Conservation (phyloP, 2,888 invertebrate genomes). For the Shargacucullia verbasci region DNA sequence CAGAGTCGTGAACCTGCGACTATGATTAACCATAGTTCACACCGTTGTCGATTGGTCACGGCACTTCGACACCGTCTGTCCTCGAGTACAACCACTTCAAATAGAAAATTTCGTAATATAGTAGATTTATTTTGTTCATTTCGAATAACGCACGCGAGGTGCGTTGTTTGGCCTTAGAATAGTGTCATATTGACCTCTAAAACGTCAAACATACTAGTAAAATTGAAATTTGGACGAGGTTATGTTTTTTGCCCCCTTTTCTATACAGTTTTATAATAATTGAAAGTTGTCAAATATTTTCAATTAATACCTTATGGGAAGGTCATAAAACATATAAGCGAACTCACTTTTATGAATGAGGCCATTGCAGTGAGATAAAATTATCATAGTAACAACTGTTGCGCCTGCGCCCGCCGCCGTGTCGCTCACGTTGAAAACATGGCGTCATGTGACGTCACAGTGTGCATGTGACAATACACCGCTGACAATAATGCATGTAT, state of each 20-base stretch:
- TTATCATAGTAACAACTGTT: slow-evolving; percentile 45
- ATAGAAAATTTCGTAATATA: slow-evolving; percentile 36
- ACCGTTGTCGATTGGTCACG: slow-evolving; percentile 31
- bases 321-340: background rate
- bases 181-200: slow-evolving; percentile 30
- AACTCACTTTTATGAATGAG: slow-evolving; percentile 19
- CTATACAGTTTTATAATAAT: background rate
- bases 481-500: slow-evolving; percentile 48
- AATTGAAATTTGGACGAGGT: slow-evolving; percentile 26
- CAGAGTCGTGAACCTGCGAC: background rate
- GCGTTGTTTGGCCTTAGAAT: slow-evolving; percentile 12
- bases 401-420: background rate
- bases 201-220: slow-evolving; percentile 3
- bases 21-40: slow-evolving; percentile 9
- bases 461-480: slow-evolving; percentile 24
- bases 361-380: slow-evolving; percentile 8
- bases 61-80: slow-evolving; percentile 20
- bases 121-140: slow-evolving; percentile 32
- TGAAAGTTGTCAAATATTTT: background rate
- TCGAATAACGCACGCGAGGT: slow-evolving; percentile 25
- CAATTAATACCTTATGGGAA: background rate
- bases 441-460: slow-evolving; percentile 41
- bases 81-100: slow-evolving; percentile 24
- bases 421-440: slow-evolving; percentile 29
- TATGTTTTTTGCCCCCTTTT: slow-evolving; percentile 16